Evolutionary conservation across 2,888 invertebrate species (phyloP), one percentile per base, ranked within the genome.

Genomic region (Drosophila longiperda): DNA sequence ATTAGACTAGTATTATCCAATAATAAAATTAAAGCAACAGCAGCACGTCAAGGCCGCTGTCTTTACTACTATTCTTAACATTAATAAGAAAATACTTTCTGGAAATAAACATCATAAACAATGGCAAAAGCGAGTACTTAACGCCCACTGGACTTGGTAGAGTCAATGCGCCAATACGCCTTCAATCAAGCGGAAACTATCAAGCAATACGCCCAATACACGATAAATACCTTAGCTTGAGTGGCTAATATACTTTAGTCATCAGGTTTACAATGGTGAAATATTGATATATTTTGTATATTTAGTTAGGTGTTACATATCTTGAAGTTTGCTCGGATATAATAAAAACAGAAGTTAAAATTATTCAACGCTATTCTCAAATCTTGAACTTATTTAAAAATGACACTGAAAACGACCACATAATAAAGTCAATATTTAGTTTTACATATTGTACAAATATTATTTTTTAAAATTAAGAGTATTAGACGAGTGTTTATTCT

Each of bases 1-100:
- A 93, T 79, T 93, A 88, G 64, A 36, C 45, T 68, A 68, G 57
- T 29, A 57, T 26, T 63, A 65, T 32, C n/a, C 23, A 54, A 49
- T 34, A 54, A 4, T 40, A 63, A 15, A 34, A 9, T 32, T 33
- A 59, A 64, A 65, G 53, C 53, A 62, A 45, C 17, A n/a, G 53
- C 66, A 71, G 65, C 59, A 40, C 26, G 8, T 17, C 57, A 70
- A 65, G 62, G 62, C 78, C 61, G 61, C 68, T 66, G 64, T 29
- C 4, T 23, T 45, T 60, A 49, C 64, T 72, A 73, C 48, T 73
- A 73, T 66, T 79, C 49, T 81, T 77, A 75, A 68, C 50, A 69
- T 38, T 60, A 62, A 53, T 54, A 74, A 68, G 69, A 73, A 73
- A 83, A 66, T 71, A 48, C 74, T 69, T 80, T 81, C 66, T 82